Base-by-base conservation (phyloP, 2,797 vertebrate species). In the Dromococcyx pavoninus region DNA sequence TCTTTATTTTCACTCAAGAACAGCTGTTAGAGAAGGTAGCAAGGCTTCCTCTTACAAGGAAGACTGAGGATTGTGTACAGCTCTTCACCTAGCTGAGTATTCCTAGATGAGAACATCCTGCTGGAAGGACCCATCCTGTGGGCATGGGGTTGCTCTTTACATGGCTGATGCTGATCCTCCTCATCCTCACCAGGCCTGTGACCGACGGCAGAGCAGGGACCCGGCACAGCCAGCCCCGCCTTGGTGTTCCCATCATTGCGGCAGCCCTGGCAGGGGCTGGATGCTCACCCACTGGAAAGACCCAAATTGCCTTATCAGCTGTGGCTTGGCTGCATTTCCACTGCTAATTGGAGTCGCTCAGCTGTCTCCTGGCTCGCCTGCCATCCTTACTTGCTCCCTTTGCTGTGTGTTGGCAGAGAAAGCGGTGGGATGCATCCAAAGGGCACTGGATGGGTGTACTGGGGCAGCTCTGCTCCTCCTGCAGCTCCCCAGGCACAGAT, bases 101-200 rank as follows among this genome's bases (percentile, higher is more conserved):
- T 41, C 14, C 39, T 41, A 41, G 10, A 41, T 41, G 39, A 41
- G 39, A 41, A 41, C 39, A 41, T 41, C 39, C 39, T 41, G n/a
- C 89, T 78, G 48, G 51, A 72, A 39, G 46, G 32, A 86, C n/a
- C 41, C 0, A 0, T 51, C 23, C 66, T 30, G 5, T 0, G 0
- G 18, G 11, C 6, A 4, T 0, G 0, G 30, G 7, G 24, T 33
- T 85, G 56, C 66, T 50, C 8, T 35, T 18, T 18, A 37, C 23
- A 1, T 0, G 3, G 30, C 43, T 66, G 5, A 16, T n/a, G n/a
- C n/a, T 66, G 4, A 14, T 41, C 39, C 39, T 74, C 66, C 18
- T 22, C 39, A 27, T 74, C 35, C 37, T 80, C 7, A 0, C 18
- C 4, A 58, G 48, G n/a, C 5, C 19, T 28, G 51, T 3, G n/a